Conservation (phyloP, 2,888 invertebrate genomes). For the Pelosia muscerda region DNA sequence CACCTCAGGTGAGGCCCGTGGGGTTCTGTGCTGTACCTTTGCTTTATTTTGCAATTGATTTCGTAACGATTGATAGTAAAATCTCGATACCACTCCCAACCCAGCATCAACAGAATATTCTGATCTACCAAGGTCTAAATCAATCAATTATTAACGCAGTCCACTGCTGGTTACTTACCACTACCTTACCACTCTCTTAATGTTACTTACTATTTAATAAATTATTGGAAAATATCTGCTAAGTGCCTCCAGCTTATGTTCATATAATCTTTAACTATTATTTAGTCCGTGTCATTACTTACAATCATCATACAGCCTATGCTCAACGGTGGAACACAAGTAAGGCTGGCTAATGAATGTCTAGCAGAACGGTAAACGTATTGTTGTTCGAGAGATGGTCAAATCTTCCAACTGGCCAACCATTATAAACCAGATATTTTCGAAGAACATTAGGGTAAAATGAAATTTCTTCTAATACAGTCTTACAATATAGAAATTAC, state of each 20-base stretch:
- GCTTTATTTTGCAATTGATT: slow-evolving; percentile 55
- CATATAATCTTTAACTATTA: too few relatives aligned
- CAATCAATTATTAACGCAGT: too few relatives aligned
- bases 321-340: not conserved
- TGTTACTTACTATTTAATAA: too few relatives aligned
- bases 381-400: not conserved
- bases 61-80: slow-evolving; percentile 37
- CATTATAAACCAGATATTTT: not conserved
- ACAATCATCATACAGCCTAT: not conserved
- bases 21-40: slow-evolving; percentile 61
- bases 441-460: not conserved
- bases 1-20: slow-evolving; percentile 84
- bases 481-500: not conserved
- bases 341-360: not conserved
- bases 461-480: not conserved
- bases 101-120: not conserved
- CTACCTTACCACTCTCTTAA: too few relatives aligned
- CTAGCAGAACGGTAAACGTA: not conserved
- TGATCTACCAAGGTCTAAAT: not conserved
- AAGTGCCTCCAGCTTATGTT: not conserved
- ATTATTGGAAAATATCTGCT: too few relatives aligned
- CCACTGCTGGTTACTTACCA: too few relatives aligned
- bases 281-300: not conserved
- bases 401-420: not conserved
- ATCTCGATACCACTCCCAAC: not conserved